Percentiles rank a stretch among this genome's conserved stretches.
Conservation (phyloP, 2,888 invertebrate species). For the Tholera decimalis region DNA sequence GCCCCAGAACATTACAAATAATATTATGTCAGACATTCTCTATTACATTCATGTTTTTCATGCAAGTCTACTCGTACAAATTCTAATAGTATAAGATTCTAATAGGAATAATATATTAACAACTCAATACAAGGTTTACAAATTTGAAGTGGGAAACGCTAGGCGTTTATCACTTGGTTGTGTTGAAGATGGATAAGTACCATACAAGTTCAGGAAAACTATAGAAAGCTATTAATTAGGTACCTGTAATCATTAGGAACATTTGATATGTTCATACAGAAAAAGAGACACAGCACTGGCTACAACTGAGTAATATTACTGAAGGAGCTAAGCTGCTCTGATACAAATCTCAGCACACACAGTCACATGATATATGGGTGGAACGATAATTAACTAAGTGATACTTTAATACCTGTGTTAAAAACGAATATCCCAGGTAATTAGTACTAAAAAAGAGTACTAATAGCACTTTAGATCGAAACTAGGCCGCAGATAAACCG, state of each 20-base stretch:
- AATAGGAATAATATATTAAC: slow-evolving; percentile 13
- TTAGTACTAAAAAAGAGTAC: slow-evolving; percentile 32
- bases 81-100: too few relatives aligned
- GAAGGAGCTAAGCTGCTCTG: slow-evolving; percentile 13
- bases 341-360: slow-evolving; percentile 30
- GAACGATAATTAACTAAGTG: slow-evolving; percentile 38
- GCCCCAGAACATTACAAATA: too few relatives aligned
- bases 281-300: neutral
- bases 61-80: too few relatives aligned
- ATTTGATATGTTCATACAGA: neutral
- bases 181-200: neutral
- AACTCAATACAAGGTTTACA: neutral
- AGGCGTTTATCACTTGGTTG: neutral
- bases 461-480: slow-evolving; percentile 12
- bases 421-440: slow-evolving; percentile 7
- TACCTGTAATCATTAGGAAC: neutral
- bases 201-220: neutral
- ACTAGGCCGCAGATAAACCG: slow-evolving; percentile 24
- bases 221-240: neutral
- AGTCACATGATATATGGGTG: slow-evolving; percentile 77
- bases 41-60: neutral
- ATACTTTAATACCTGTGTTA: neutral
- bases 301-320: slow-evolving; percentile 5
- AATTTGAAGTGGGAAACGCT: neutral
- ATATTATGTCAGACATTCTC: neutral